Evolutionary conservation across 2,797 vertebrate species (phyloP).

Genomic region (Pelochelys cantorii): DNA sequence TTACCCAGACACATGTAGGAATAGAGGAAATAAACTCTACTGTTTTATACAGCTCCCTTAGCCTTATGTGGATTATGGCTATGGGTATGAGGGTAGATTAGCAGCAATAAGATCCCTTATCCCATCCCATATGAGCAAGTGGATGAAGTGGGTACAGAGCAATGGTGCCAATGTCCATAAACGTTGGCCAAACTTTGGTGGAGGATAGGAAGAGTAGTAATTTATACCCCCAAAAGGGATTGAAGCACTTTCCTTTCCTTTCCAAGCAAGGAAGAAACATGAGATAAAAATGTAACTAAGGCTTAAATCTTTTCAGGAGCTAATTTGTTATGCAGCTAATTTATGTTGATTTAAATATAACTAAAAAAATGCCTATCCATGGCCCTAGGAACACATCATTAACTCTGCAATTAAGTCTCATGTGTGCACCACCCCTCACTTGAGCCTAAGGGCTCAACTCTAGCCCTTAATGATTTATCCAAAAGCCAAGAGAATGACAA

Average conservation of each 20-base stretch:
- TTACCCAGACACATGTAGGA: background rate
- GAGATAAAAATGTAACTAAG: slow-evolving; percentile 1
- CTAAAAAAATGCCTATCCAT: slow-evolving; percentile 41
- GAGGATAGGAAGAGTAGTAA: background rate
- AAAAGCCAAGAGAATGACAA: slow-evolving; percentile 10
- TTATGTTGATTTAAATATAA: background rate
- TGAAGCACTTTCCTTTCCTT: slow-evolving; percentile 28
- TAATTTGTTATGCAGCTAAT: background rate
- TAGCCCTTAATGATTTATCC: slow-evolving; percentile 30
- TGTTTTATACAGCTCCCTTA: background rate
- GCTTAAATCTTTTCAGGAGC: background rate
- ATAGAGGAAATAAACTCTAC: background rate
- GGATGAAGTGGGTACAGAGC: background rate
- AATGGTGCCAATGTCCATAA: background rate
- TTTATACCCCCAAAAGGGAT: background rate
- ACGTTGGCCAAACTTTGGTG: slow-evolving; percentile 40
- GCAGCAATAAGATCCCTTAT: background rate
- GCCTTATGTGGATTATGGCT: background rate
- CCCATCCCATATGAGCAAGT: background rate
- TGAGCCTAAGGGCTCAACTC: slow-evolving; percentile 15
- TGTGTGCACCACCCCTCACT: background rate
- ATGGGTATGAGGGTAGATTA: background rate
- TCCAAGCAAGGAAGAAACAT: background rate
- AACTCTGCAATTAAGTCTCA: slow-evolving; percentile 3
- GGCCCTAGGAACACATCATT: slow-evolving; percentile 1